Evolutionary conservation across 2,888 invertebrate species (phyloP).

Genomic region (Drosophila phalerata): DNA sequence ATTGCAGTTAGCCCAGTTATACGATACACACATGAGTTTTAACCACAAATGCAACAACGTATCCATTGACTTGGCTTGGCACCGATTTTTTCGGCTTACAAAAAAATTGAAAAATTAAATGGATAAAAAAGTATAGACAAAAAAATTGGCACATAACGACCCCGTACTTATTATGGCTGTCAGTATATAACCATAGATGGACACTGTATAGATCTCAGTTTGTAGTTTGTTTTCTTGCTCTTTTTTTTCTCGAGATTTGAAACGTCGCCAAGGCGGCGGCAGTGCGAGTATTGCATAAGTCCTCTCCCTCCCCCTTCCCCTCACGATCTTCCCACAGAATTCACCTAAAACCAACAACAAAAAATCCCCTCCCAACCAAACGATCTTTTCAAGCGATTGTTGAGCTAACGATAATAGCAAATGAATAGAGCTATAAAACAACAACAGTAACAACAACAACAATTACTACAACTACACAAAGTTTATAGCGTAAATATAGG

Average conservation of each 20-base stretch:
- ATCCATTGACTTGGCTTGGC: conserved; percentile 40
- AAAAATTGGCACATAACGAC: conserved; percentile 68
- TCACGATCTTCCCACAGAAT: neutral
- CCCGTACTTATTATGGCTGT: conserved; percentile 69
- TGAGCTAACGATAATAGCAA: conserved; percentile 39
- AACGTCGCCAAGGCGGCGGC: conserved; percentile 40
- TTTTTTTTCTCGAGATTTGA: conserved; percentile 21
- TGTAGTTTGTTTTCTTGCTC: conserved; percentile 24
- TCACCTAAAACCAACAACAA: neutral
- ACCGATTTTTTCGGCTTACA: conserved; percentile 38
- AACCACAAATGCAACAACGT: conserved; percentile 41
- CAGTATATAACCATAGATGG: conserved; percentile 66
- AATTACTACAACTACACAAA: conserved; percentile 14
- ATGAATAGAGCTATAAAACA: conserved; percentile 47
- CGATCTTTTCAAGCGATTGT: conserved; percentile 39
- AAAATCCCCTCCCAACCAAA: conserved; percentile 18
- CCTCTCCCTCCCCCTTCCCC: neutral
- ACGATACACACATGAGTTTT: conserved; percentile 24
- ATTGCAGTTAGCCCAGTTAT: conserved; percentile 52
- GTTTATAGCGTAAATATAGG: conserved; percentile 53
- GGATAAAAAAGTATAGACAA: conserved; percentile 19
- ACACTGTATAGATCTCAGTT: conserved; percentile 44
- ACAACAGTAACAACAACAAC: conserved; percentile 18
- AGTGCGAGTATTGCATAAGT: conserved; percentile 31
- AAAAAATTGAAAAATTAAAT: conserved; percentile 21